Evolutionary conservation across 2,888 invertebrate genomes (phyloP).

Genomic region (Xestia xanthographa): DNA sequence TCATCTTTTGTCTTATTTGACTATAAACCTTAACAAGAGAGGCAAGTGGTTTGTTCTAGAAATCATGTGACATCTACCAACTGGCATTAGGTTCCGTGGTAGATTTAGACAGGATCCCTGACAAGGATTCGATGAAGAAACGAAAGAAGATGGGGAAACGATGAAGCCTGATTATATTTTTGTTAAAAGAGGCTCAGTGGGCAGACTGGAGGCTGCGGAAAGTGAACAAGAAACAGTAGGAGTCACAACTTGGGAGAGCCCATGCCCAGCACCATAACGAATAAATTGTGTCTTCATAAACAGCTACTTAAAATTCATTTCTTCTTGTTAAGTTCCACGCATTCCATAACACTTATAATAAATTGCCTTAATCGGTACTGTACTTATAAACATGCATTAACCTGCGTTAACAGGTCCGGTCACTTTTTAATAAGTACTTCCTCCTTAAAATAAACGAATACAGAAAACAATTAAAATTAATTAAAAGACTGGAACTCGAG

Average conservation of each 20-base stretch:
- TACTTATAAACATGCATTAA: conserved; percentile 2
- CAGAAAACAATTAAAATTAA: conserved; percentile 55
- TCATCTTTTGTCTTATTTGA: neutral
- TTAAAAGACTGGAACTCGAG: conserved; percentile 46
- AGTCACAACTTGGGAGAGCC: neutral
- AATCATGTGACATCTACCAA: too few species aligned
- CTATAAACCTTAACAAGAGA: too few species aligned
- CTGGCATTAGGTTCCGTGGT: neutral
- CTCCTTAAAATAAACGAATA: conserved; percentile 41
- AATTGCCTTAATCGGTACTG: conserved; percentile 2
- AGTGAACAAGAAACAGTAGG: neutral
- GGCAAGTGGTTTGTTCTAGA: too few species aligned
- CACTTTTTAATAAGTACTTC: conserved; percentile 51
- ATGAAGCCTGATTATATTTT: neutral
- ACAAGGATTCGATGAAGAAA: too few species aligned
- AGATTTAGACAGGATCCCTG: neutral
- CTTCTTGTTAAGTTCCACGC: neutral
- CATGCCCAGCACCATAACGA: neutral
- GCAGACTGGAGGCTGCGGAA: neutral
- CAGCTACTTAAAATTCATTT: conserved; percentile 2
- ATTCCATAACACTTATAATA: conserved; percentile 2
- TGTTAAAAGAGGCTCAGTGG: neutral
- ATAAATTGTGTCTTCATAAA: neutral
- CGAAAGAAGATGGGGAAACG: neutral
- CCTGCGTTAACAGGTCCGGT: conserved; percentile 26